Conservation (phyloP, 2,888 invertebrate species). For the Parnassius orleans region DNA sequence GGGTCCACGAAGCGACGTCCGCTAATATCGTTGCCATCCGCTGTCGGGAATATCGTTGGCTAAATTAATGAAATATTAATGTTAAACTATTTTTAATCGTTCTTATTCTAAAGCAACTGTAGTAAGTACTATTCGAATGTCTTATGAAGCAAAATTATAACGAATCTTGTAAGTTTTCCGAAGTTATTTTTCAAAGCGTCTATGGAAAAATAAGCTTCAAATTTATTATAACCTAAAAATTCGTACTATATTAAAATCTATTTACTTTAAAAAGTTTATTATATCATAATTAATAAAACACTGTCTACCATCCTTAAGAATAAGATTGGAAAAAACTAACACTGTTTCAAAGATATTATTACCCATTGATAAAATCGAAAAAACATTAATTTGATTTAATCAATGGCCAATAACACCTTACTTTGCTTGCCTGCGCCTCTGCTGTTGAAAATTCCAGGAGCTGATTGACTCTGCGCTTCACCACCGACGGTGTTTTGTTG, state of each 20-base stretch:
- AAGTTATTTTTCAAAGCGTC: no score
- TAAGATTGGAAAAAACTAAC: neutral
- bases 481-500: slow-evolving; percentile 62
- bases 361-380: slow-evolving; percentile 31
- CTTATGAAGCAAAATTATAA: no score
- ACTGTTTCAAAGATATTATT: slow-evolving; percentile 30
- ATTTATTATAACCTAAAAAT: no score
- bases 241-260: no score
- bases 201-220: no score
- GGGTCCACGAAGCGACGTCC: slow-evolving; percentile 71
- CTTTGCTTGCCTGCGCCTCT: slow-evolving; percentile 74
- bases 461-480: slow-evolving; percentile 62
- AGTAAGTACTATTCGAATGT: no score
- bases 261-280: no score
- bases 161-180: no score
- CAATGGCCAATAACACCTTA: slow-evolving; percentile 48
- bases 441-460: slow-evolving; percentile 70
- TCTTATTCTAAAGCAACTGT: neutral
- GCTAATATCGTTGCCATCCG: slow-evolving; percentile 73
- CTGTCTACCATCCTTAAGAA: no score
- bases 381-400: slow-evolving; percentile 27
- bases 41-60: slow-evolving; percentile 73
- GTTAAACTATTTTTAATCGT: slow-evolving; percentile 30
- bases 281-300: no score
- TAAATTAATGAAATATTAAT: slow-evolving; percentile 62